Evolutionary conservation across 2,113 vertebrate genomes (phyloP).

Genomic region (Cichladusa arquata): DNA sequence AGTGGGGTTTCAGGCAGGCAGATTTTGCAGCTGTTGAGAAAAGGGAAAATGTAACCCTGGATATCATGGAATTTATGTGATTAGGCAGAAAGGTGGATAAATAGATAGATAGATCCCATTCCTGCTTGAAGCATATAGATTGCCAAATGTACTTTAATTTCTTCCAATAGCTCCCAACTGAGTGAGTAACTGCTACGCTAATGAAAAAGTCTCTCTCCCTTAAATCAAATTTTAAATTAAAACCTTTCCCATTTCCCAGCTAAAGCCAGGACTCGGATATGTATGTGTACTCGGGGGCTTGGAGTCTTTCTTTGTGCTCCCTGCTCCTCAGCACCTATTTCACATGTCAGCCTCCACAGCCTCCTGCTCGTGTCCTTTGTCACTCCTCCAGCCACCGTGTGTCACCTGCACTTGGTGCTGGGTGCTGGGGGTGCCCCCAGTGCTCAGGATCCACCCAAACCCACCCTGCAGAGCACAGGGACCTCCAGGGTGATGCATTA

Average conservation of each 20-base stretch:
- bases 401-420: not conserved
- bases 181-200: slow-evolving; percentile 66
- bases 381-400: fast-evolving
- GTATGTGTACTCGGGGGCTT: not conserved
- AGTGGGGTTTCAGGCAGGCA: not conserved
- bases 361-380: not conserved
- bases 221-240: slow-evolving; percentile 76
- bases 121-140: slow-evolving; percentile 66
- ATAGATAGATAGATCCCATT: slow-evolving; percentile 61
- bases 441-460: not conserved
- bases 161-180: slow-evolving; percentile 71
- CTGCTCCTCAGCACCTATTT: slow-evolving; percentile 4
- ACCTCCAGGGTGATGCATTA: fast-evolving
- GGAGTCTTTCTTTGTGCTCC: slow-evolving; percentile 15
- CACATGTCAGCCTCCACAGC: not conserved
- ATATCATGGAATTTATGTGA: slow-evolving; percentile 49
- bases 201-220: slow-evolving; percentile 64
- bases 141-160: slow-evolving; percentile 75
- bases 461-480: fast-evolving
- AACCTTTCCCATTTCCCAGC: slow-evolving; percentile 70
- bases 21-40: slow-evolving; percentile 10
- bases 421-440: fast-evolving
- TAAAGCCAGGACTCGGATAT: slow-evolving; percentile 55
- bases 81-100: slow-evolving; percentile 66
- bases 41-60: not conserved